Evolutionary conservation across 2,797 vertebrate species (phyloP).

Genomic region (Gymnothorax reevesii): DNA sequence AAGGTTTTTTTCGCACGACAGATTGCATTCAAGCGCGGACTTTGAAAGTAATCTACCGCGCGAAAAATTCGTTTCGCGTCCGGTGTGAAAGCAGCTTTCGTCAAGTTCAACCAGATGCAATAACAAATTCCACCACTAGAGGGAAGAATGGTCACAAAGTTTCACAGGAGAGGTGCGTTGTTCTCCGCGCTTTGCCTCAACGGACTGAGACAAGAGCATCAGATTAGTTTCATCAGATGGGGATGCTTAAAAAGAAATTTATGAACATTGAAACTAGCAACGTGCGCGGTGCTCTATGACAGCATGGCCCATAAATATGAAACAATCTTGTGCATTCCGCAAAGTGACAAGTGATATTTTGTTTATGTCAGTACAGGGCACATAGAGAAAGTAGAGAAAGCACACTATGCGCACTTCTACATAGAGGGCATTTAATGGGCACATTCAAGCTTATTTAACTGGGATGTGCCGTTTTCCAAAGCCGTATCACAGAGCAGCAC

Average conservation of each 20-base stretch:
- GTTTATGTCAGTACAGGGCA: background rate
- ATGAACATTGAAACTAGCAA: background rate
- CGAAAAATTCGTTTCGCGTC: no score
- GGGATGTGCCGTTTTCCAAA: background rate
- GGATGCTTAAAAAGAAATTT: background rate
- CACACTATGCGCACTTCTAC: slow-evolving; percentile 1
- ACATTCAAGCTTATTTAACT: background rate
- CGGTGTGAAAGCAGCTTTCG: no score
- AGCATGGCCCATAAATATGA: background rate
- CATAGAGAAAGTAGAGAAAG: background rate
- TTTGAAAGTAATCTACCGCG: no score
- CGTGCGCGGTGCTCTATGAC: background rate
- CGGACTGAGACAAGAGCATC: slow-evolving; percentile 25
- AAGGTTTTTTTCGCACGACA: no score
- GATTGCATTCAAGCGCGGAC: no score
- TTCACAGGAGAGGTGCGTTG: background rate
- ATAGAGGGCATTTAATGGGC: background rate
- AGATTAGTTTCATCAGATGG: slow-evolving; percentile 25
- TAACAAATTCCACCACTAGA: slow-evolving; percentile 30
- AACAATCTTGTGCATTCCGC: background rate
- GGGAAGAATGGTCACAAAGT: slow-evolving; percentile 20
- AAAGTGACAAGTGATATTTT: slow-evolving; percentile 5
- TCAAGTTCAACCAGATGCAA: slow-evolving; percentile 11
- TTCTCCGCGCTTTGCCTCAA: slow-evolving; percentile 45
- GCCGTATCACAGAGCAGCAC: slow-evolving; percentile 32